A percentile compares a stretch with the other conserved stretches of the same genome.
phyloP scores from a whole-genome alignment of 2,113 vertebrate genomes.

The Cryptoleucopteryx plumbea region DNA sequence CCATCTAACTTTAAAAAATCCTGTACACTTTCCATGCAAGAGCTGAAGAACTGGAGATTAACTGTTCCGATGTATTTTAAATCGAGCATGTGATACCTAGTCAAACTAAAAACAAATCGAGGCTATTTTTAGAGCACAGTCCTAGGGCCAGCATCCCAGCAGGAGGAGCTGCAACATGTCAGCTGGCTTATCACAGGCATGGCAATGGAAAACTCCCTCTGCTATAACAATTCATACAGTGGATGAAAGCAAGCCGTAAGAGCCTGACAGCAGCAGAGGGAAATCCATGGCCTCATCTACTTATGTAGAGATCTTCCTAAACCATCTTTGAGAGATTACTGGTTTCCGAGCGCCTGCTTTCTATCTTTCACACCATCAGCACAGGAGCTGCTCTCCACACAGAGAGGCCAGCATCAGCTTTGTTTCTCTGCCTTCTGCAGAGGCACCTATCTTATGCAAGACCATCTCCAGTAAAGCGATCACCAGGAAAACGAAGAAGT shows the following conservation, averaged over 20 bases:
- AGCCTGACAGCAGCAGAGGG: constrained; percentile 18
- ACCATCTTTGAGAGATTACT: neutral
- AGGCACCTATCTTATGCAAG: neutral
- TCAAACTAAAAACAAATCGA: neutral
- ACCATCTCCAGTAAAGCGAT: neutral
- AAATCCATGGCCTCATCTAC: constrained; percentile 24
- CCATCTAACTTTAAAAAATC: neutral
- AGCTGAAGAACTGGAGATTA: constrained; percentile 14
- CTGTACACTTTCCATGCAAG: neutral
- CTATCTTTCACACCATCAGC: neutral
- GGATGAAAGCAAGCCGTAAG: neutral
- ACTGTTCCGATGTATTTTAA: constrained; percentile 23
- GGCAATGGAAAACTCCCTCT: constrained; percentile 17
- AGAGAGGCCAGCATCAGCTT: neutral
- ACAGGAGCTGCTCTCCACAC: neutral
- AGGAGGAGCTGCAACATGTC: constrained; percentile 41
- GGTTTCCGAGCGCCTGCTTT: neutral
- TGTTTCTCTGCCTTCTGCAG: neutral
- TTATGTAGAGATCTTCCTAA: constrained; percentile 7
- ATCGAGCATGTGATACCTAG: constrained; percentile 22
- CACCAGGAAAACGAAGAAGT: neutral
- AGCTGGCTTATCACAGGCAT: neutral
- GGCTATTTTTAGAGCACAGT: constrained; percentile 42
- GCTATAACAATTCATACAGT: neutral
- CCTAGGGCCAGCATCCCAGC: constrained; percentile 24